Conservation (phyloP, 2,113 vertebrate genomes). For the Anthoscopus minutus region DNA sequence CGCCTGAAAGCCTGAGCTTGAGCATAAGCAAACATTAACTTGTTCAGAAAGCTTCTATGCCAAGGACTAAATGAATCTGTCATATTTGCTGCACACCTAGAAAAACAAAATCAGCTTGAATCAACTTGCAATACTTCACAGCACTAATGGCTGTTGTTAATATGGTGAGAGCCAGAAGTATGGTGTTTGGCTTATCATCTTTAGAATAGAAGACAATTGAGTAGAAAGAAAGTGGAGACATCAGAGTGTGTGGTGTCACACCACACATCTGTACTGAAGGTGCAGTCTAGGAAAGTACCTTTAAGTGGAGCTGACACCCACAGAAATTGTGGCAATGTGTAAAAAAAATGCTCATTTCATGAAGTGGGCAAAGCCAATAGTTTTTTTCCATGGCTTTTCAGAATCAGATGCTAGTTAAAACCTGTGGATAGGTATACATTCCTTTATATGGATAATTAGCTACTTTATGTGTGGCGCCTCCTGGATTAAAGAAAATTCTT, state of each 20-base stretch:
- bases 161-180: background rate
- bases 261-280: background rate
- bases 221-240: background rate
- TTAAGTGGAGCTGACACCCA: slow-evolving; percentile 5
- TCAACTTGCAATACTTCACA: background rate
- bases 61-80: background rate
- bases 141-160: background rate
- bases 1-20: background rate
- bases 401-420: slow-evolving; percentile 72
- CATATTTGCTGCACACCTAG: background rate
- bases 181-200: background rate
- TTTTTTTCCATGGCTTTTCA: slow-evolving; percentile 56
- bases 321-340: background rate
- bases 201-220: background rate
- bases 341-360: slow-evolving; percentile 29
- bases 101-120: background rate
- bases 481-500: slow-evolving; percentile 75
- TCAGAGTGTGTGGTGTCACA: background rate
- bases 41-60: background rate
- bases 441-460: slow-evolving; percentile 71
- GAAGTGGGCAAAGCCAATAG: slow-evolving; percentile 56
- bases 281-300: background rate
- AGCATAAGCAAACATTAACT: background rate
- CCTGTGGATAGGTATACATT: slow-evolving; percentile 72
- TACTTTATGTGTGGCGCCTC: slow-evolving; percentile 75